These are phyloP conservation scores for Harpagifer antarcticus DNA, from an alignment of 2,797 vertebrate genomes.

Conservation along the genomic window DNA sequence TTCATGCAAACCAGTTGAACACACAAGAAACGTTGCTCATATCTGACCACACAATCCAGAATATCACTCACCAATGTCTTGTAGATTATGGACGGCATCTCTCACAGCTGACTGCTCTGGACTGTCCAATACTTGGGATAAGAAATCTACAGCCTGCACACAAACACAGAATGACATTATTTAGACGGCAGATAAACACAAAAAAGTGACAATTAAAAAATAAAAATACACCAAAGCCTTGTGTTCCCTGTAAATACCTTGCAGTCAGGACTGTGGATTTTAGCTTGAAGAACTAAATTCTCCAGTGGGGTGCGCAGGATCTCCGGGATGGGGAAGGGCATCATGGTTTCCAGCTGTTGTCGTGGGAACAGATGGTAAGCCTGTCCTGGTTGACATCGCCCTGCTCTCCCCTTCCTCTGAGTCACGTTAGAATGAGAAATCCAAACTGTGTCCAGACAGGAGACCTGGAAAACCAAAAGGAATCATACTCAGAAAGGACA, in stretches of 20 bases:
- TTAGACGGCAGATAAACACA: not conserved
- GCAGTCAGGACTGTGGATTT: constrained; percentile 94
- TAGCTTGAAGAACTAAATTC: constrained; percentile 95
- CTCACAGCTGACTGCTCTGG: constrained; percentile 89
- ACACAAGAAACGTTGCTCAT: not conserved
- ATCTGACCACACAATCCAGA: not conserved
- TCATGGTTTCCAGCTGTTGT: constrained; percentile 89
- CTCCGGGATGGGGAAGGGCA: constrained; percentile 91
- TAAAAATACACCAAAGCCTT: not conserved
- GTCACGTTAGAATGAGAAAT: constrained; percentile 94
- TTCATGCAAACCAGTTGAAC: too few relatives aligned
- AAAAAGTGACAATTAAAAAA: not conserved
- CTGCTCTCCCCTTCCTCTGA: constrained; percentile 93
- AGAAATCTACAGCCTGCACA: constrained; percentile 92
- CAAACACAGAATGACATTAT: not conserved
- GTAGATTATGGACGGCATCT: constrained; percentile 90
- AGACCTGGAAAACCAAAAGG: constrained; percentile 85
- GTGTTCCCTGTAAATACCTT: constrained; percentile 81
- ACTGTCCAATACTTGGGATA: constrained; percentile 95
- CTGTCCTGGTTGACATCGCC: constrained; percentile 94
- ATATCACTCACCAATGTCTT: constrained; percentile 88
- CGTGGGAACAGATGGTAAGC: constrained; percentile 94
- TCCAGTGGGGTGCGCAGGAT: constrained; percentile 96
- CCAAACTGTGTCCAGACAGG: constrained; percentile 96
- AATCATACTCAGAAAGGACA: not conserved